Percentiles rank a stretch among this genome's conserved stretches.
Evolutionary conservation across 2,113 vertebrate species (phyloP).

Genomic region (Sturnus vulgaris): DNA sequence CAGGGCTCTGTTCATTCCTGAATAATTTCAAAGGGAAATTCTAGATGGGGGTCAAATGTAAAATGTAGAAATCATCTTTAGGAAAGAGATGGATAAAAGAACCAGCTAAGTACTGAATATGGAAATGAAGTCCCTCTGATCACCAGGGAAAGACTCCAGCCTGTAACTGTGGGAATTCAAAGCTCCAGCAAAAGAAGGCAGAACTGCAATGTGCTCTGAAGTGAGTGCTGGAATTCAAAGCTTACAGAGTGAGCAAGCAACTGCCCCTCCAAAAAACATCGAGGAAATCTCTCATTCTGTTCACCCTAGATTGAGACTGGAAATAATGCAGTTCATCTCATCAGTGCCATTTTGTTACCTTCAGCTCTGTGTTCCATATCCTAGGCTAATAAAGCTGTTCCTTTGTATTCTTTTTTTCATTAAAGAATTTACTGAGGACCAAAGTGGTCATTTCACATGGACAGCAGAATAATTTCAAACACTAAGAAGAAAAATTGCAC

Average conservation of each 20-base stretch:
- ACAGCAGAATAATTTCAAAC: conserved; percentile 43
- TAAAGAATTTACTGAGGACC: not conserved
- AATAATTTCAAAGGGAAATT: not conserved
- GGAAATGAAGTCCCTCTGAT: not conserved
- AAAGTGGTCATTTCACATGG: conserved; percentile 28
- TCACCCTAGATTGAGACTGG: not conserved
- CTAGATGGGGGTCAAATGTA: not conserved
- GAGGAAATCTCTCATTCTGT: not conserved
- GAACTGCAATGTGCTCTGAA: not conserved
- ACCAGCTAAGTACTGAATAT: not conserved
- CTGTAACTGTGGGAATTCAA: not conserved
- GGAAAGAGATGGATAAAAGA: not conserved
- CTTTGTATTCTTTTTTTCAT: not conserved
- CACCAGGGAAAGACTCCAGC: not conserved
- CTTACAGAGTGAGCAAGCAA: not conserved
- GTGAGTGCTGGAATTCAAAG: not conserved
- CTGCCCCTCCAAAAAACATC: fast-evolving
- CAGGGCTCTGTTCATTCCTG: not conserved
- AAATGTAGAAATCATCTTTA: not conserved
- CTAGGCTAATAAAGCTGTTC: conserved; percentile 4
- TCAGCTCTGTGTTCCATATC: not conserved
- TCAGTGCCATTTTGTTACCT: not conserved
- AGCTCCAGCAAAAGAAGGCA: conserved; percentile 1
- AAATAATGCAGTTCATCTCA: conserved; percentile 12
- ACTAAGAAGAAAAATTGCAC: conserved; percentile 6